Conservation (phyloP, 2,888 invertebrate species). For the Tipula unca region DNA sequence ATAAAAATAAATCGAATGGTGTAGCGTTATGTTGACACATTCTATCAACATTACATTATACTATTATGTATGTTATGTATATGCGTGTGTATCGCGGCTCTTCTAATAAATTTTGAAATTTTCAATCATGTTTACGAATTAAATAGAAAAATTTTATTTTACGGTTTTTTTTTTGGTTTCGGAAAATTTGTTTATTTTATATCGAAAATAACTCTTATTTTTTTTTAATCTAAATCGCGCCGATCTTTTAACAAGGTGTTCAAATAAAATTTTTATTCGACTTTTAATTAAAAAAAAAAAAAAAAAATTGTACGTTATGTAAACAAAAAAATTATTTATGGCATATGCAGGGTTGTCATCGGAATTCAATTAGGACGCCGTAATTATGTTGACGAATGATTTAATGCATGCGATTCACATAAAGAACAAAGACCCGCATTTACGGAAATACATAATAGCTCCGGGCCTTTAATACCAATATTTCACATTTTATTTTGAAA, state of each 20-base stretch:
- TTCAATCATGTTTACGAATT: slow-evolving; percentile 14
- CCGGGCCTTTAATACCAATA: no score
- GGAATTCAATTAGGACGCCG: not conserved
- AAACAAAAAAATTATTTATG: not conserved
- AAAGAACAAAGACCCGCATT: no score
- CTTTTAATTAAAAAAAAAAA: not conserved
- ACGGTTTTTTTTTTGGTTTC: not conserved
- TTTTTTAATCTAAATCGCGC: not conserved
- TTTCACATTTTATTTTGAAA: no score
- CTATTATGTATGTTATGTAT: not conserved
- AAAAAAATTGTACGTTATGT: no score
- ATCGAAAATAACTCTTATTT: not conserved
- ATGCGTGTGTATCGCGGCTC: not conserved
- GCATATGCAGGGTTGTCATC: not conserved
- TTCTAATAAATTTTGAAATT: not conserved
- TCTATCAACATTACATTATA: not conserved
- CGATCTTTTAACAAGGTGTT: slow-evolving; percentile 14
- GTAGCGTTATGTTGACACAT: not conserved
- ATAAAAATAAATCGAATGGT: not conserved
- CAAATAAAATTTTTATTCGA: not conserved
- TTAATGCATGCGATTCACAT: no score
- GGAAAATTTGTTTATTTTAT: slow-evolving; percentile 14
- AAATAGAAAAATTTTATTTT: not conserved
- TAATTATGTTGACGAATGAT: not conserved
- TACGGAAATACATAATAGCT: no score